A percentile compares a stretch with the other conserved stretches of the same genome.
phyloP scores from a whole-genome alignment of 2,113 vertebrate species.

The mouse (Mus musculus) region DNA sequence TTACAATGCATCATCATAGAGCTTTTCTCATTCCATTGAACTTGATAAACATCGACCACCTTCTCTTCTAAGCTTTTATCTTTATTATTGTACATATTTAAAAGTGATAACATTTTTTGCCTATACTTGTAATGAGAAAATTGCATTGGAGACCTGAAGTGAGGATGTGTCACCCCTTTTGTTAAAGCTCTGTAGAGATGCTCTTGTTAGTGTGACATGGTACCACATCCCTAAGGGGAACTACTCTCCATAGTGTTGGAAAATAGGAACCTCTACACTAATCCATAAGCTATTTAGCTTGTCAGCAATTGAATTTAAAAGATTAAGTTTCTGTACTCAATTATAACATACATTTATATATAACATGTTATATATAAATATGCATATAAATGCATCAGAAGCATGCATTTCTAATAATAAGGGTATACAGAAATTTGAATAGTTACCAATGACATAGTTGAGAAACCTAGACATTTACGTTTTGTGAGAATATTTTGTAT shows the following conservation, averaged over 20 bases:
- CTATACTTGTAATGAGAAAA: conserved; percentile 84
- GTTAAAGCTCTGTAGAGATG: conserved; percentile 61
- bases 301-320: too few relatives aligned
- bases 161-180: conserved; percentile 73
- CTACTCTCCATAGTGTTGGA: conserved; percentile 82
- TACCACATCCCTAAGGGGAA: conserved; percentile 83
- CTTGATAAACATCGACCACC: conserved; percentile 80
- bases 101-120: conserved; percentile 84
- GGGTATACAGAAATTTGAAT: conserved; percentile 80
- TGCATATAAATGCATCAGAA: not conserved
- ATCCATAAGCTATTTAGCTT: conserved; percentile 37
- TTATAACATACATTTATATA: conserved; percentile 79
- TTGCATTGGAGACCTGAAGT: conserved; percentile 74
- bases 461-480: conserved; percentile 10
- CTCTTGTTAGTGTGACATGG: conserved; percentile 82
- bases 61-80: conserved; percentile 78
- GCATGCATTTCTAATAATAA: conserved; percentile 81
- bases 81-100: conserved; percentile 81
- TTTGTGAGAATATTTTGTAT: conserved; percentile 31
- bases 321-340: conserved; percentile 67
- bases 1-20: conserved; percentile 64
- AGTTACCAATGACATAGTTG: not conserved
- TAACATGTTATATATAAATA: too few relatives aligned
- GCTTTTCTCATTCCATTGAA: conserved; percentile 81
- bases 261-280: conserved; percentile 86